Base-by-base conservation (phyloP, 2,797 vertebrate species). In the Rachycentron canadum region DNA sequence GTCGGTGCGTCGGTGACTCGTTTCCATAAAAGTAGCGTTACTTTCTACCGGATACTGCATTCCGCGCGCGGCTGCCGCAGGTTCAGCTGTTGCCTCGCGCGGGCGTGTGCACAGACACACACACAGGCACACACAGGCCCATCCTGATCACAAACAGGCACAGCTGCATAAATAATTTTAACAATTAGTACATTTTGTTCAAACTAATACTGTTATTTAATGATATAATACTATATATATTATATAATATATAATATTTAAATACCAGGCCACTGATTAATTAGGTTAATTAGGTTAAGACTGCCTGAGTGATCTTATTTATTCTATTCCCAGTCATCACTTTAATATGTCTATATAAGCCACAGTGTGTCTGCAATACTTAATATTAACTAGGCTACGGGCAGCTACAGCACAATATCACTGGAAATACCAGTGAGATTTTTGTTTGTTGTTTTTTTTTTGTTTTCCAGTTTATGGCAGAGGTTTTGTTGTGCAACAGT, bases 21-120 rank as follows among this genome's bases (percentile, higher is more conserved):
- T 96, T 97, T 96, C 97, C 96, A 97, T 97, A 97, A 98, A 98
- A 98, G 97, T 97, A 95, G 92, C 93, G 95, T 93, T 95, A 94
- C 95, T 95, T 96, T 94, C 93, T 83, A 94, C 93, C 92, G 90
- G 94, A 93, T 88, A 92, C 94, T 89, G 93, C 96, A 97, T 98
- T 96, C 96, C 96, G 88, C 84, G 88, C 96, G 93, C 93, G 94
- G 94, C 95, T 95, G 85, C 91, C 76, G 77, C 89, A 92, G 92
- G 91, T 89, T 96, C 97, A 98, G 97, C 97, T 97, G 97, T 95
- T 94, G 93, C 91, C 60, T 55, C 78, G 68, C 77, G 69, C 69
- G 78, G 92, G 84, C 88, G 79, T 36, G 25, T 55, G 34, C 49
- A 2, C 69, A 19, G 53, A 9, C 64, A 5, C 21, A 2, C 61